These are phyloP conservation scores for Vanacampus margaritifer DNA, from an alignment of 2,113 vertebrate genomes.

Conservation along the genomic window DNA sequence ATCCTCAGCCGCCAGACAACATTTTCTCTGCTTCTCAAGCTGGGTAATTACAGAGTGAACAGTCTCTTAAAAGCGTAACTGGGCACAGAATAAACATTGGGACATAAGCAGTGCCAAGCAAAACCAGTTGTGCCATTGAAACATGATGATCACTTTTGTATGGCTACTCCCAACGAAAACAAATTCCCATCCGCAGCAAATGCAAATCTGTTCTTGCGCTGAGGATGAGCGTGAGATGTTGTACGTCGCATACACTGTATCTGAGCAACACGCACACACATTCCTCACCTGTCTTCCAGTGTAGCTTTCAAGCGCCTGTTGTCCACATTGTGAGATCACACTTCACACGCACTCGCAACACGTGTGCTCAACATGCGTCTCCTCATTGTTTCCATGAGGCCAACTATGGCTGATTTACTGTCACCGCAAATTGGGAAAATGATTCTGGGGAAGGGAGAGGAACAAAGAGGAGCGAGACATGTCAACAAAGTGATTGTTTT, in stretches of 20 bases:
- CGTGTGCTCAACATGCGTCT: conserved; percentile 23
- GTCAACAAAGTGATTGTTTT: conserved; percentile 41
- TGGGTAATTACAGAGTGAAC: conserved; percentile 33
- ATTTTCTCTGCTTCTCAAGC: conserved; percentile 20
- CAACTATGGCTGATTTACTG: not conserved
- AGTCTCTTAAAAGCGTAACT: not conserved
- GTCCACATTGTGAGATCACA: conserved; percentile 6
- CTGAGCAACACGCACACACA: not conserved
- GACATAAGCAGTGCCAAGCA: conserved; percentile 5
- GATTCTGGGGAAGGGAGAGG: not conserved
- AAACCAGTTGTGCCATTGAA: conserved; percentile 16
- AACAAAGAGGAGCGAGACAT: not conserved
- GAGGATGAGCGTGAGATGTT: not conserved
- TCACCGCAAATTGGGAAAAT: not conserved
- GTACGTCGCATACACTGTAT: not conserved
- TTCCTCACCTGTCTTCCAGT: not conserved
- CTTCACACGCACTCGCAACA: conserved; percentile 15
- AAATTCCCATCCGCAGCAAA: not conserved
- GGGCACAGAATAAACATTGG: conserved; percentile 4
- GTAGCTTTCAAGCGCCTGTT: conserved; percentile 7
- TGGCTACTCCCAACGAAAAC: conserved; percentile 3
- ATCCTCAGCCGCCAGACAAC: conserved; percentile 1
- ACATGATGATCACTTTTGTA: not conserved
- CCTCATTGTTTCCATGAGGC: conserved; percentile 18
- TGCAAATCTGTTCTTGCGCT: not conserved